Evolutionary conservation across 1,140 invertebrate species (phyloP).

Genomic region (Diorhabda sublineata): DNA sequence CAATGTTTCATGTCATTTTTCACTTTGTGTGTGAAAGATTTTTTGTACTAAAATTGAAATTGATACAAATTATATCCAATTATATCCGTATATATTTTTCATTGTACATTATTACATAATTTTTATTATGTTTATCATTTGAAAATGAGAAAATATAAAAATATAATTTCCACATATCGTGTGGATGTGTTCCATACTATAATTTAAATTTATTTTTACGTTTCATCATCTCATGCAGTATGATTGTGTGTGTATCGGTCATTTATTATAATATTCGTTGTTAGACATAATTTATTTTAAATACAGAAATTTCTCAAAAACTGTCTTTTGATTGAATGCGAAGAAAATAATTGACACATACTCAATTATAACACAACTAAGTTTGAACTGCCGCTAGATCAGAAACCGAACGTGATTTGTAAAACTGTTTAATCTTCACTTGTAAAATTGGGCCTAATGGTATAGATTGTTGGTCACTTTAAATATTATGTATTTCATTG

Average conservation of each 20-base stretch:
- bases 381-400: too few relatives aligned
- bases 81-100: slow-evolving; percentile 29
- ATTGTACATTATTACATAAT: slow-evolving; percentile 35
- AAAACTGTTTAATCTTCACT: too few relatives aligned
- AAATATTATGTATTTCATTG: too few relatives aligned
- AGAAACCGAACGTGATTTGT: too few relatives aligned
- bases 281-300: slow-evolving; percentile 31
- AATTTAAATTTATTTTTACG: slow-evolving; percentile 22
- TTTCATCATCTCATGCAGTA: slow-evolving; percentile 27
- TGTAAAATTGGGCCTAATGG: too few relatives aligned
- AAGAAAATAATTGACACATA: not conserved
- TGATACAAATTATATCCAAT: not conserved
- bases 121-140: slow-evolving; percentile 14
- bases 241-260: slow-evolving; percentile 30
- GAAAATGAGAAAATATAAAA: too few relatives aligned
- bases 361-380: too few relatives aligned
- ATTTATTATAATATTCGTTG: slow-evolving; percentile 21
- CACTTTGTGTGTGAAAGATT: slow-evolving; percentile 28
- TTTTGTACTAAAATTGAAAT: slow-evolving; percentile 33
- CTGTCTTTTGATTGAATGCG: not conserved
- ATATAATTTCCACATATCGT: slow-evolving; percentile 16
- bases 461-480: too few relatives aligned
- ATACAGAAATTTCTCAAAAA: slow-evolving; percentile 19
- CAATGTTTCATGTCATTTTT: slow-evolving; percentile 8
- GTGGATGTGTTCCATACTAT: slow-evolving; percentile 17